A percentile compares a stretch with the other conserved stretches of the same genome.
phyloP scores from a whole-genome alignment of 37 sponge, comb jelly and placozoan genomes.

The Corticium candelabrum region DNA sequence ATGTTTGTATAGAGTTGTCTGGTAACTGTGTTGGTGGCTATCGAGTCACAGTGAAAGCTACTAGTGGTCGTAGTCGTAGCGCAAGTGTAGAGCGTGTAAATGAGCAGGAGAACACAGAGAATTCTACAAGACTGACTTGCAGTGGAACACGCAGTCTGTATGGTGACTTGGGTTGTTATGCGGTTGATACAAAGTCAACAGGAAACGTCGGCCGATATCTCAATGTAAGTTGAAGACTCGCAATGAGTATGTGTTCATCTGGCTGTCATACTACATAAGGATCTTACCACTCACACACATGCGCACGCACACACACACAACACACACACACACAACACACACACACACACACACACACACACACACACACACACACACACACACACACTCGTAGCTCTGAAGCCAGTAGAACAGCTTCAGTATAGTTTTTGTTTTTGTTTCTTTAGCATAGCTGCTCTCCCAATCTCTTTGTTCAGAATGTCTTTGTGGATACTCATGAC shows the following conservation, averaged over 20 bases:
- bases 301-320: background rate
- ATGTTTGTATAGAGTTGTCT: too few species aligned
- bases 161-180: background rate
- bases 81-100: too few species aligned
- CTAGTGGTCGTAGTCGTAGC: too few species aligned
- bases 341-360: background rate
- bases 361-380: background rate
- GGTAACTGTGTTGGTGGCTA: too few species aligned
- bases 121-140: too few species aligned
- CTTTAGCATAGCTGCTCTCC: slow-evolving; percentile 81
- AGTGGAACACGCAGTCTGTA: too few species aligned
- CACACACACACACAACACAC: too few species aligned
- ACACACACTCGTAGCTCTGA: too few species aligned
- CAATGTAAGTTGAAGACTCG: slow-evolving; percentile 55
- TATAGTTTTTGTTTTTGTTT: background rate
- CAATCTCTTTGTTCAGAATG: slow-evolving; percentile 90
- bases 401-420: background rate
- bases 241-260: too few species aligned
- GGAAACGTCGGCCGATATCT: slow-evolving; percentile 82
- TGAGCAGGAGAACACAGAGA: too few species aligned
- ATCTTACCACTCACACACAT: slow-evolving; percentile 3
- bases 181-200: slow-evolving; percentile 47
- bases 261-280: too few species aligned
- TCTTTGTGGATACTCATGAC: slow-evolving; percentile 86
- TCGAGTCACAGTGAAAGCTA: too few species aligned